These are phyloP conservation scores for Rhagologus leucostigma DNA, from an alignment of 2,113 vertebrate species.

Conservation along the genomic window DNA sequence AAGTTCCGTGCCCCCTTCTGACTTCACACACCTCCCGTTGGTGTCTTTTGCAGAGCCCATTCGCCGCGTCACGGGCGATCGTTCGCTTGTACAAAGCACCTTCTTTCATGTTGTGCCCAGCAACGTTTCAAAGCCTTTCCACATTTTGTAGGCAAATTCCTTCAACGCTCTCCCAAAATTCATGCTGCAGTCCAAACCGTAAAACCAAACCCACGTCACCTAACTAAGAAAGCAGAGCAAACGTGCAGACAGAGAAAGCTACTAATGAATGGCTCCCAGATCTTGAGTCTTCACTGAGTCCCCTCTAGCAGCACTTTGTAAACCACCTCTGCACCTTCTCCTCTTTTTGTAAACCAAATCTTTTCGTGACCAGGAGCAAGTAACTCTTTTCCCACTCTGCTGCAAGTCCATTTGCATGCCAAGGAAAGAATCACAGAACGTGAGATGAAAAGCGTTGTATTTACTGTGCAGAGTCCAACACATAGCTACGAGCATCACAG, in stretches of 20 bases:
- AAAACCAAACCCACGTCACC: neutral
- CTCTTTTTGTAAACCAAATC: neutral
- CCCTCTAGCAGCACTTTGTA: neutral
- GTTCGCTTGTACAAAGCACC: neutral
- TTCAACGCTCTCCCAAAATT: neutral
- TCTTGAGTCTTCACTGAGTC: neutral
- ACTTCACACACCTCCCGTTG: neutral
- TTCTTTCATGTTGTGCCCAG: neutral
- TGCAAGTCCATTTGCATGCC: neutral
- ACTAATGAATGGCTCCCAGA: neutral
- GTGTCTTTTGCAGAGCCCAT: neutral
- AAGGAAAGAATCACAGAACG: neutral
- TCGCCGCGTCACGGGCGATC: rapidly evolving
- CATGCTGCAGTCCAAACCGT: neutral
- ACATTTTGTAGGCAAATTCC: neutral
- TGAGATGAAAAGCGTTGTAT: neutral
- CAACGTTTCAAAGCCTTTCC: neutral
- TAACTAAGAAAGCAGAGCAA: neutral
- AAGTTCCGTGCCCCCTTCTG: neutral
- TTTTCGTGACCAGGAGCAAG: neutral
- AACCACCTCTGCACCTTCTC: neutral
- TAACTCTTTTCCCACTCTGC: neutral
- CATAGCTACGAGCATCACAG: neutral
- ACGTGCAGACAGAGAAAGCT: neutral
- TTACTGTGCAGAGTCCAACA: neutral